Conservation (phyloP, 2,113 vertebrate species). For the Aleadryas rufinucha region DNA sequence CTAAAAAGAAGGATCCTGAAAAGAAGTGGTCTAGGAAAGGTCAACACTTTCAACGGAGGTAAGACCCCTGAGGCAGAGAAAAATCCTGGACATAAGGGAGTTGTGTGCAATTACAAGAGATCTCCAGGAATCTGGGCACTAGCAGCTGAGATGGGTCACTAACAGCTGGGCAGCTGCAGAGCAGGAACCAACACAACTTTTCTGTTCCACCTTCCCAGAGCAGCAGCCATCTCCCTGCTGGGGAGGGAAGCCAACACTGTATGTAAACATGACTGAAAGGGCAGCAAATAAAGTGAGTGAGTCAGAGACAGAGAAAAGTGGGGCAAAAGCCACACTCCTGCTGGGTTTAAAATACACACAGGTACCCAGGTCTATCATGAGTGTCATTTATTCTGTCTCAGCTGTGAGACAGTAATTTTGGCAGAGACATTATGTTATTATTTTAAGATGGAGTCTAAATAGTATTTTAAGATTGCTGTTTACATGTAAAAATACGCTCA, state of each 20-base stretch:
- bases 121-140: not conserved
- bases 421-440: not conserved
- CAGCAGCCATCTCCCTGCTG: not conserved
- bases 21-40: not conserved
- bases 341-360: not conserved
- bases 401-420: not conserved
- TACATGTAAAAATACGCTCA: not conserved
- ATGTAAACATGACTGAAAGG: not conserved
- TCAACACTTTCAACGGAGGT: not conserved
- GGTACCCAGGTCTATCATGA: not conserved
- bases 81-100: not conserved
- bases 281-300: not conserved
- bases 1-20: not conserved
- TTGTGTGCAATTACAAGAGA: accelerated
- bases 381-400: not conserved
- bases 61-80: not conserved
- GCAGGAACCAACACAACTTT: not conserved
- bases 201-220: not conserved
- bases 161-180: not conserved
- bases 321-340: not conserved
- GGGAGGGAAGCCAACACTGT: not conserved
- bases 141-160: not conserved
- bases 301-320: not conserved
- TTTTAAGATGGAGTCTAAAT: not conserved
- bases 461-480: not conserved